Evolutionary conservation across 2,113 vertebrate species (phyloP), one percentile per base, ranked within the genome.

Genomic region (Chaetodon auriga): DNA sequence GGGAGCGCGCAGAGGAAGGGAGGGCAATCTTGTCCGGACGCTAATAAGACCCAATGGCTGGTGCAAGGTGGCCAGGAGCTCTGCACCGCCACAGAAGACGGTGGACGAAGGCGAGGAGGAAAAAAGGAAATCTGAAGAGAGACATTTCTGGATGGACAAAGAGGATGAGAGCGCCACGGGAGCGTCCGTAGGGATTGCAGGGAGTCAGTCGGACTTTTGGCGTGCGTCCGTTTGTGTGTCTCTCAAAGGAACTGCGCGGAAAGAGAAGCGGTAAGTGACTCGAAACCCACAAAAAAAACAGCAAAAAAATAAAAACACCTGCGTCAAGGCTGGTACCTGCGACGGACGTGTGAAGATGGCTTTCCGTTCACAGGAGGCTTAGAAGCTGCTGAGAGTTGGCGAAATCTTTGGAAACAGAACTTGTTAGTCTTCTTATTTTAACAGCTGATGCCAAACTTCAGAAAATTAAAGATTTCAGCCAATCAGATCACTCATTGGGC

Each of bases 1-100:
- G 93, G 78, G 92, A 90, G 92, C 88, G 94, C 90, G 90, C 93
- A 95, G 76, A 94, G 95, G 95, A 95, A 96, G 95, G 95, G 95
- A 95, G 95, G 95, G 95, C 93, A 89, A 93, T 90, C 85, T 81
- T 80, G 92, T 93, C 92, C 92, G 85, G 92, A 91, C 94, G 84
- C 90, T 92, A 94, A 94, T 94, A 95, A 95, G 92, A 94, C 92
- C 93, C 91, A 91, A 95, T 94, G 94, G 94, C 93, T 90, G 92
- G 90, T 76, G 91, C 82, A 90, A 92, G 90, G 93, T 93, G 92
- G 91, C 86, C 91, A 94, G 89, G 92, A 94, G 91, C 93, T 80
- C 89, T 68, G 87, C 78, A 61, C 81, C 85, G 82, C 87, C 71
- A 81, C 85, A 86, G 75, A 51, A 87, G 92, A 91, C 86, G 78